These are phyloP conservation scores for Actenoides lindsayi DNA, from an alignment of 2,113 vertebrate species.

Conservation along the genomic window DNA sequence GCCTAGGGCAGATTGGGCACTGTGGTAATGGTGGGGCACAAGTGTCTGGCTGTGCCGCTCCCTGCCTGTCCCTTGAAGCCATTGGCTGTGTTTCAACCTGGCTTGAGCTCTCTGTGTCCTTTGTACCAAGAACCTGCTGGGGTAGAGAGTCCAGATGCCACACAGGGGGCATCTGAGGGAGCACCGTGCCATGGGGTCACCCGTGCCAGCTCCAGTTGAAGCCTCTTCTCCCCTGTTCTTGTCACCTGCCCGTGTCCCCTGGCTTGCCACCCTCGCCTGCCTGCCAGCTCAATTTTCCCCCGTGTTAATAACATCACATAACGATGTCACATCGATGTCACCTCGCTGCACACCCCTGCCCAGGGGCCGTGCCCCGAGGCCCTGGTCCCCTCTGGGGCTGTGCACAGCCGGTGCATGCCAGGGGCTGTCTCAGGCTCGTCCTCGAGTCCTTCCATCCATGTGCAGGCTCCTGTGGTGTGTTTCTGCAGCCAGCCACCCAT, in stretches of 20 bases:
- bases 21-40: accelerated
- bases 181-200: accelerated
- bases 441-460: not conserved
- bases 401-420: accelerated
- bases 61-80: not conserved
- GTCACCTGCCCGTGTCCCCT: constrained; percentile 30
- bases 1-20: not conserved
- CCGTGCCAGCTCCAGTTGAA: constrained; percentile 1
- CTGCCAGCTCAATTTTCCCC: not conserved
- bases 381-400: not conserved
- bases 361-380: not conserved
- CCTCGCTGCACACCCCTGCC: not conserved
- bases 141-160: not conserved
- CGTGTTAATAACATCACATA: not conserved
- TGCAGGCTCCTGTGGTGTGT: accelerated
- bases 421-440: not conserved
- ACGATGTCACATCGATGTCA: not conserved
- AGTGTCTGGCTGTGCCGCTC: not conserved
- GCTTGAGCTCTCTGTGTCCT: accelerated
- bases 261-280: not conserved
- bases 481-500: not conserved
- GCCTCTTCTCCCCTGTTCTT: constrained; percentile 13
- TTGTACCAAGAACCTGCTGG: accelerated
- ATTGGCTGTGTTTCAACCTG: not conserved
- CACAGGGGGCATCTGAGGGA: not conserved